Evolutionary conservation across 2,888 invertebrate species (phyloP).

Genomic region (Archips xylosteana): DNA sequence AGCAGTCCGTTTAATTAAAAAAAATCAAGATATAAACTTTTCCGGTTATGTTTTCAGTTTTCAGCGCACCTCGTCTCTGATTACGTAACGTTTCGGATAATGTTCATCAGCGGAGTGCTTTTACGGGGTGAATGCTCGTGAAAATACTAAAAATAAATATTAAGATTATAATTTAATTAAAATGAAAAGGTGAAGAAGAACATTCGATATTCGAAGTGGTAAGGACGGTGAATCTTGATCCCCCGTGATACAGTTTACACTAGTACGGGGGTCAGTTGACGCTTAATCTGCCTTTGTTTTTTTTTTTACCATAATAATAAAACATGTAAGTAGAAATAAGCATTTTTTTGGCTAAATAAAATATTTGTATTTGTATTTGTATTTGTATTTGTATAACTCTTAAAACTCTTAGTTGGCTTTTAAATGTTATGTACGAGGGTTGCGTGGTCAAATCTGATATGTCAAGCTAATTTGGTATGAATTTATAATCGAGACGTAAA

Average conservation of each 20-base stretch:
- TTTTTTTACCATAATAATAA: no score
- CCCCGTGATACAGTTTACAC: no score
- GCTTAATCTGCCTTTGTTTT: no score
- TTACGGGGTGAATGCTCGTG: conserved; percentile 3
- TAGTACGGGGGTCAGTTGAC: no score
- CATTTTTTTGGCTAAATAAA: no score
- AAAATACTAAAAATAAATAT: conserved; percentile 17
- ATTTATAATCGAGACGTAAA: no score
- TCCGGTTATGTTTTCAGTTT: background rate
- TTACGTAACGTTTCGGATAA: conserved; percentile 11
- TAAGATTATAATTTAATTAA: conserved; percentile 8
- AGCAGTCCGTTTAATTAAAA: background rate
- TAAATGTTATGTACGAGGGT: background rate
- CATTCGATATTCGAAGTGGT: no score
- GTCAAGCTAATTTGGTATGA: no score
- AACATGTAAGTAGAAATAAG: no score
- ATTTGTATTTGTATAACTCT: background rate
- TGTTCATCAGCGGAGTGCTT: conserved; percentile 34
- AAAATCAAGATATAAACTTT: background rate
- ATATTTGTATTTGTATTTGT: no score
- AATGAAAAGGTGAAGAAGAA: background rate
- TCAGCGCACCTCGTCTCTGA: background rate
- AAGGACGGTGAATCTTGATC: no score
- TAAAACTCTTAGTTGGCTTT: background rate
- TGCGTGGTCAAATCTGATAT: no score